phyloP scores from a whole-genome alignment of 2,888 invertebrate genomes.

The Synanthedon andrenaeformis region DNA sequence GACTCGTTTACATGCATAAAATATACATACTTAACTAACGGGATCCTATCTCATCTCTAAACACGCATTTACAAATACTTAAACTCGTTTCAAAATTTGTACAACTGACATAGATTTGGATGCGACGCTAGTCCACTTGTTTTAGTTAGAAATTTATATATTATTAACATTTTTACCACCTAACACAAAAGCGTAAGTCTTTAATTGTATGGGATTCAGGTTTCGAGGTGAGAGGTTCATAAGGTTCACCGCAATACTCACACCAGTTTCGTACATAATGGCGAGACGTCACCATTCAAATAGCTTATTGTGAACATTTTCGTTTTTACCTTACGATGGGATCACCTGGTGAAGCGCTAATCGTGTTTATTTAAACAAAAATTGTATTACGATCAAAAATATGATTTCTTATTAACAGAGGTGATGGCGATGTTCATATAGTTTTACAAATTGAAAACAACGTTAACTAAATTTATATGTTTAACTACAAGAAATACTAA shows the following conservation, averaged over 20 bases:
- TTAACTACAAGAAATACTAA: no score
- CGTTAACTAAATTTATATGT: no score
- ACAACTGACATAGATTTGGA: conserved; percentile 42
- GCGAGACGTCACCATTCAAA: no score
- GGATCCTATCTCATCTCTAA: conserved; percentile 27
- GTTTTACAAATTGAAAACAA: no score
- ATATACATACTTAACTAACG: conserved; percentile 41
- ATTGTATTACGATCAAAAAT: no score
- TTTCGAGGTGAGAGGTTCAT: conserved; percentile 20
- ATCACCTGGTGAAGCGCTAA: no score
- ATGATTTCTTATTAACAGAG: no score
- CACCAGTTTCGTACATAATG: conserved; percentile 30
- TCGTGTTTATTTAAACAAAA: no score
- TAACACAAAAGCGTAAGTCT: conserved; percentile 7
- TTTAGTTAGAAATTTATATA: conserved; percentile 13
- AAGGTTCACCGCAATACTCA: conserved; percentile 28
- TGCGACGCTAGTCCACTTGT: conserved; percentile 33
- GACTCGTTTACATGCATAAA: conserved; percentile 29
- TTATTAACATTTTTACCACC: conserved; percentile 18
- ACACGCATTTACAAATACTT: conserved; percentile 16
- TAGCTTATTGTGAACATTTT: conserved; percentile 14
- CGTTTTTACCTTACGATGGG: no score
- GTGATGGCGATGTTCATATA: no score
- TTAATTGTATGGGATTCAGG: conserved; percentile 42
- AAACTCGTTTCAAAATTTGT: conserved; percentile 32